These are phyloP conservation scores for Trichogramma dendrolimi DNA, from an alignment of 2,888 invertebrate genomes.

Conservation along the genomic window DNA sequence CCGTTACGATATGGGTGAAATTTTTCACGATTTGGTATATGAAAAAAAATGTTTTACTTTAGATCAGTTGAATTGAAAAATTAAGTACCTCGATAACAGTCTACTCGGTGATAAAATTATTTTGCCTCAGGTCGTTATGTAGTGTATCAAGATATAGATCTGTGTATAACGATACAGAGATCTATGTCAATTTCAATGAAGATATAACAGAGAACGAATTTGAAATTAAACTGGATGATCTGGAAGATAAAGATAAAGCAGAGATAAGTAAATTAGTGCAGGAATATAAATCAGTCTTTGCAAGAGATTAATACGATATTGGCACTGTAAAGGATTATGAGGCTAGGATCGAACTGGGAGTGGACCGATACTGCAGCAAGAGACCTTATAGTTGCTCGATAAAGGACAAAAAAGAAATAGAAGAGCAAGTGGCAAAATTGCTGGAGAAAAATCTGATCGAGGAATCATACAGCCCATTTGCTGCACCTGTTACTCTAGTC, in stretches of 20 bases:
- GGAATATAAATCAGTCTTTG: constrained; percentile 31
- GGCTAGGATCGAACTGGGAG: constrained; percentile 30
- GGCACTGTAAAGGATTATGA: constrained; percentile 32
- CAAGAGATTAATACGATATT: constrained; percentile 34
- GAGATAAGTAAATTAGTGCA: constrained; percentile 30
- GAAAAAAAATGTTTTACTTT: constrained; percentile 7
- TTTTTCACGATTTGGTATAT: constrained; percentile 23
- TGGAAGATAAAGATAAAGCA: too few relatives aligned
- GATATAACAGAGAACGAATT: too few relatives aligned
- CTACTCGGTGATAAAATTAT: too few relatives aligned
- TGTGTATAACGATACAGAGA: too few relatives aligned
- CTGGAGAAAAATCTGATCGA: constrained; percentile 32
- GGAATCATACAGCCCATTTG: constrained; percentile 34
- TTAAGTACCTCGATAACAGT: too few relatives aligned
- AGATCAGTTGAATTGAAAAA: too few relatives aligned
- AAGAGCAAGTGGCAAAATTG: constrained; percentile 31
- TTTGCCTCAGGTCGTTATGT: too few relatives aligned
- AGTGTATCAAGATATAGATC: too few relatives aligned
- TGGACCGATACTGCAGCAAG: constrained; percentile 30
- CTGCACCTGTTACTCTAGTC: constrained; percentile 30
- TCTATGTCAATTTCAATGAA: too few relatives aligned
- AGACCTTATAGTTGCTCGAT: constrained; percentile 30
- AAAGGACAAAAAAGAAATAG: constrained; percentile 32
- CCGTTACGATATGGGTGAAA: constrained; percentile 23
- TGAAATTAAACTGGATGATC: too few relatives aligned